Conservation (phyloP, 2,888 invertebrate genomes). For the Neoaliturus tenellus region DNA sequence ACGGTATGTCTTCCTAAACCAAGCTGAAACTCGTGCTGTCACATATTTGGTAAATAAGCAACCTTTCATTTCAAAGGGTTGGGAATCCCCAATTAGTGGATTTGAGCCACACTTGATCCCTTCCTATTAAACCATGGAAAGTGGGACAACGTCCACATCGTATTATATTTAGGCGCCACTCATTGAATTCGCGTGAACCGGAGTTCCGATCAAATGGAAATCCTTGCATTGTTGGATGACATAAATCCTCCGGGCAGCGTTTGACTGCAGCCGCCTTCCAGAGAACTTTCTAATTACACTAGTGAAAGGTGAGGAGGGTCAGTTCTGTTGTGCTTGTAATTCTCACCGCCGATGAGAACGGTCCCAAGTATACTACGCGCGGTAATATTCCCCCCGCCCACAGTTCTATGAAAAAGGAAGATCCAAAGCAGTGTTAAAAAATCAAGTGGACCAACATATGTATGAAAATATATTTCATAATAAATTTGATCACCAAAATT, state of each 20-base stretch:
- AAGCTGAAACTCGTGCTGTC: no score
- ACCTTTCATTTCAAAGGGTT: conserved; percentile 9
- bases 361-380: no score
- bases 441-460: no score
- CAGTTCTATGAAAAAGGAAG: no score
- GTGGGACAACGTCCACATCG: neutral
- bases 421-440: no score
- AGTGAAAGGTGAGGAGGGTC: neutral
- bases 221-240: neutral
- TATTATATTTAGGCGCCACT: conserved; percentile 24
- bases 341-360: no score
- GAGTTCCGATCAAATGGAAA: neutral
- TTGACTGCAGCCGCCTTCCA: neutral
- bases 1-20: no score
- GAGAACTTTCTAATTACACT: neutral
- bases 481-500: no score
- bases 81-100: conserved; percentile 39
- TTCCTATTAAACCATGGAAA: conserved; percentile 8
- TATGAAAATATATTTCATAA: no score
- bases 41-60: neutral
- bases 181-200: conserved; percentile 16
- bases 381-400: no score
- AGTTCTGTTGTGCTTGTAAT: no score
- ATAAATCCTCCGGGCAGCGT: neutral
- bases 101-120: neutral